Evolutionary conservation across 2,113 vertebrate genomes (phyloP), one percentile per base, ranked within the genome.

Genomic region (Falcunculus frontatus): DNA sequence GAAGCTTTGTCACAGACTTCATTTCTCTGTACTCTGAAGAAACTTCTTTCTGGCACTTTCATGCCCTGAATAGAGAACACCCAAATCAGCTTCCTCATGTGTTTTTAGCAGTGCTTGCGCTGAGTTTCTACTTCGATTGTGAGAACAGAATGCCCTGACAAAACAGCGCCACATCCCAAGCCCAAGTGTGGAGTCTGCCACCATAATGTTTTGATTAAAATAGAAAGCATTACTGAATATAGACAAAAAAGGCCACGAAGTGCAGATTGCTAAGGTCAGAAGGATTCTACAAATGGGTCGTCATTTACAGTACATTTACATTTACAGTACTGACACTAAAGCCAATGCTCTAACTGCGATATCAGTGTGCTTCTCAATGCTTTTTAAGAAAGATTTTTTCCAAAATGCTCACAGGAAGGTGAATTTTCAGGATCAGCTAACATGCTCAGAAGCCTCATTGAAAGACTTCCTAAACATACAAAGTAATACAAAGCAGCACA

Each of bases 141-240:
- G 90, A 94, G 93, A 97, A 96, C 87, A 91, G 72, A 72, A 91
- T 74, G 90, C 84, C 67, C 84, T 47, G 39, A 83, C 53, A 77
- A 85, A 96, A 90, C 37, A 80, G 67, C 17, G 57, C 67, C 57
- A 29, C 59, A 70, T 47, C 78, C 70, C 67, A 85, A 74, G 55
- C 82, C 55, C 75, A 70, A 93, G 72, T 63, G 63, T 72, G 63
- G 59, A 91, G 95, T 96, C 93, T 97, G 90, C 82, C 92, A 96
- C 90, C 67, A 37, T 77, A 91, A 90, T 89, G 55, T 68, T 90
- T 79, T 49, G 73, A 78, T 90, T 67, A 88, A 95, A 96, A 96
- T 56, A 95, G 80, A 92, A 95, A 85, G 27, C 21, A 65, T 94
- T 69, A 87, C 73, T 68, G 81, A 95, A 95, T 2, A 3, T 12